These are phyloP conservation scores for Chionomys nivalis DNA, from an alignment of 2,113 vertebrate genomes.

Conservation along the genomic window DNA sequence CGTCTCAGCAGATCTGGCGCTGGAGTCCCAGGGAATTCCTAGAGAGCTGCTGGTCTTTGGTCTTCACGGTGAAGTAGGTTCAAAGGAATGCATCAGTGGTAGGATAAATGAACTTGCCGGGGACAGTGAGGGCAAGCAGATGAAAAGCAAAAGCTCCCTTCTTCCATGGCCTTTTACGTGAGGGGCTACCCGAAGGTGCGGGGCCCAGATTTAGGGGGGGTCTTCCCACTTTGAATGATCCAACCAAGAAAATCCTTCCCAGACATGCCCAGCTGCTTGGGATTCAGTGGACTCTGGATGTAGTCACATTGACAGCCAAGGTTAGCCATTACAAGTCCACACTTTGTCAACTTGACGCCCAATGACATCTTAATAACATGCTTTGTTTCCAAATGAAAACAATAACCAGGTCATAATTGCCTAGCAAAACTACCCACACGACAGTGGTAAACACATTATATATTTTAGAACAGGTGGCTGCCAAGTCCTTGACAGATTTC, in stretches of 20 bases:
- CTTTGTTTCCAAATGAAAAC: not conserved
- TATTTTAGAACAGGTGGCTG: not conserved
- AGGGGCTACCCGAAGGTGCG: not conserved
- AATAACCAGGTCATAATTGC: not conserved
- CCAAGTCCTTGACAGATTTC: not conserved
- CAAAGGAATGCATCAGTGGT: not conserved
- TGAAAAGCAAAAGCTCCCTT: not conserved
- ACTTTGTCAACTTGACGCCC: not conserved
- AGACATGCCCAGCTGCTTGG: not conserved
- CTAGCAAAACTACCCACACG: not conserved
- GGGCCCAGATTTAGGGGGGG: not conserved
- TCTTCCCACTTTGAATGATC: not conserved
- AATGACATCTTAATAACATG: not conserved
- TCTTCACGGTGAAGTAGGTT: not conserved
- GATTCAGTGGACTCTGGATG: not conserved
- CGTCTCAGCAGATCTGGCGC: not conserved
- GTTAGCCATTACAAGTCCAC: not conserved
- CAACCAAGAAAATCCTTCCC: not conserved
- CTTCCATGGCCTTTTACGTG: not conserved
- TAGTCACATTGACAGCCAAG: not conserved
- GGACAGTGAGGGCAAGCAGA: not conserved
- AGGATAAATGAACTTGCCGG: not conserved
- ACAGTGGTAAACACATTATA: not conserved
- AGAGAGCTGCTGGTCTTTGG: not conserved
- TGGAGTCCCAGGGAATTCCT: not conserved